These are phyloP conservation scores for Telenomus remus DNA, from an alignment of 1,140 invertebrate species.

Conservation along the genomic window DNA sequence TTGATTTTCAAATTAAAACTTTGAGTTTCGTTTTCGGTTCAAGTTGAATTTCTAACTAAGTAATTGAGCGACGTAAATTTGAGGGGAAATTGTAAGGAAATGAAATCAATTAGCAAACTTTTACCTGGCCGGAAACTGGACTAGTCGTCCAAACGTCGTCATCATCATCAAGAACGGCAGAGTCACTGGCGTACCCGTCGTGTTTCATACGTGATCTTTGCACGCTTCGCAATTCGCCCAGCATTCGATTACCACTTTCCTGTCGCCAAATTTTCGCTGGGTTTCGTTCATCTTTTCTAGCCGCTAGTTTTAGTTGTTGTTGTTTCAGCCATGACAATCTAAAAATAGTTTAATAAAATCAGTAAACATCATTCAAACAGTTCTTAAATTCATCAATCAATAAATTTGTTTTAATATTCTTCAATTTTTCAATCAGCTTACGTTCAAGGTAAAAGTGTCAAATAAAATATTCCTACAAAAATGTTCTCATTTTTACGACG, in stretches of 20 bases:
- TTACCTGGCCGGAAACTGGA: constrained; percentile 65
- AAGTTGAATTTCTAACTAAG: too few species aligned
- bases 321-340: constrained; percentile 84
- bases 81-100: too few species aligned
- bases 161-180: constrained; percentile 84
- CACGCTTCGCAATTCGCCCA: constrained; percentile 78
- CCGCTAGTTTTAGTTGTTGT: constrained; percentile 84
- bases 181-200: constrained; percentile 86
- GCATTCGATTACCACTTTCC: constrained; percentile 80
- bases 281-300: constrained; percentile 79
- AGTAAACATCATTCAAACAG: too few species aligned
- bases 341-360: neutral
- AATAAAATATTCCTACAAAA: neutral
- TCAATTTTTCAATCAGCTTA: too few species aligned
- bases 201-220: constrained; percentile 75
- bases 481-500: too few species aligned
- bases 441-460: too few species aligned
- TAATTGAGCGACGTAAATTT: too few species aligned
- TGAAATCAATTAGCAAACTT: neutral
- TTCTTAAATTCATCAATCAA: too few species aligned
- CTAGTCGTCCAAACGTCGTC: constrained; percentile 69
- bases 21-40: too few species aligned
- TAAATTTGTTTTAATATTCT: too few species aligned
- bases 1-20: too few species aligned
- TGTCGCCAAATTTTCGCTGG: constrained; percentile 81